Evolutionary conservation across 1,140 invertebrate genomes (phyloP).

Genomic region (Lordiphosa stackelbergi): DNA sequence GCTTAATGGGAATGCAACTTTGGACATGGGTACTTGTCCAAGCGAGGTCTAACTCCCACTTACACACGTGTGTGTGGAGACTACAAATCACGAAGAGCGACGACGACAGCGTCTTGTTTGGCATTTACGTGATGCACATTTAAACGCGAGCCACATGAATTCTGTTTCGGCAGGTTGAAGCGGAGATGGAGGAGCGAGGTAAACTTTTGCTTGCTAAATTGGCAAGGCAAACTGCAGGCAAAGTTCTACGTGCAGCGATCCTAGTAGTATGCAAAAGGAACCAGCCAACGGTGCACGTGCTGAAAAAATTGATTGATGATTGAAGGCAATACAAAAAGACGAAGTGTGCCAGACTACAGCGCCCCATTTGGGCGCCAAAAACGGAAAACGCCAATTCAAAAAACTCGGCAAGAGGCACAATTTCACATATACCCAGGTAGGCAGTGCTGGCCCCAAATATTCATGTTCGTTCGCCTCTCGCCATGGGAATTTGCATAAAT

Average conservation of each 20-base stretch:
- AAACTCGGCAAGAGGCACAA: conserved; percentile 51
- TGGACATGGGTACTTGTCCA: conserved; percentile 9
- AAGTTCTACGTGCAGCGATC: conserved; percentile 51
- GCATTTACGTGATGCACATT: conserved; percentile 71
- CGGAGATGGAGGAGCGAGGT: not conserved
- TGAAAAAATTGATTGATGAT: conserved; percentile 68
- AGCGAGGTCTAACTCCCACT: conserved; percentile 8
- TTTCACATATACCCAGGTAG: conserved; percentile 49
- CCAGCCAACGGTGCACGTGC: conserved; percentile 43
- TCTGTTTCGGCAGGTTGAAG: conserved; percentile 42
- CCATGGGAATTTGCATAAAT: conserved; percentile 63
- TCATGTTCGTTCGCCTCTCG: conserved; percentile 27
- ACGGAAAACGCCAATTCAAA: conserved; percentile 59
- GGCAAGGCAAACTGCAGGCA: conserved; percentile 54
- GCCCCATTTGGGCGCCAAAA: conserved; percentile 24
- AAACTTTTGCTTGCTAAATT: conserved; percentile 59
- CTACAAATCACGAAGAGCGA: conserved; percentile 50
- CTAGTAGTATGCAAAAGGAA: conserved; percentile 56
- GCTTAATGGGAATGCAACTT: conserved; percentile 5
- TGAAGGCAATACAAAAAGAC: conserved; percentile 55
- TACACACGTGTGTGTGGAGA: conserved; percentile 9
- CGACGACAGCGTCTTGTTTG: conserved; percentile 55
- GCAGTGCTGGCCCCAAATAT: conserved; percentile 55
- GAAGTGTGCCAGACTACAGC: conserved; percentile 23
- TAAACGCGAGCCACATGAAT: conserved; percentile 67